Evolutionary conservation across 2,888 invertebrate species (phyloP).

Genomic region (Himalopsyche japonica): DNA sequence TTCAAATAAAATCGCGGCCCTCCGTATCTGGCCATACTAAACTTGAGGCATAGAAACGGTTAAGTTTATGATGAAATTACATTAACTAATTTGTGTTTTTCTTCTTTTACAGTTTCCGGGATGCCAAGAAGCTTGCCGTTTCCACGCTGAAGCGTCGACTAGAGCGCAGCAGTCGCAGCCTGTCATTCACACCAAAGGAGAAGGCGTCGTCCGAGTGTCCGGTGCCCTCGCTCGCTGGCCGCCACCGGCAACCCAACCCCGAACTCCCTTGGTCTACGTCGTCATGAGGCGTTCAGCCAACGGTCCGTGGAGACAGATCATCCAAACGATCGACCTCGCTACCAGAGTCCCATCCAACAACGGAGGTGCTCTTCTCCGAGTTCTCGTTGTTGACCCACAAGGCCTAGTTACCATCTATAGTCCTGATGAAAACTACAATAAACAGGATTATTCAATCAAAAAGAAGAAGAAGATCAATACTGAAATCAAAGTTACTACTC

Average conservation of each 20-base stretch:
- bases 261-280: constrained; percentile 68
- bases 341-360: constrained; percentile 68
- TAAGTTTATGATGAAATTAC: no score
- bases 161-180: constrained; percentile 68
- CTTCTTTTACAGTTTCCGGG: constrained; percentile 67
- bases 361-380: constrained; percentile 67
- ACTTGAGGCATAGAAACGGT: no score
- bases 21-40: no score
- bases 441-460: constrained; percentile 45
- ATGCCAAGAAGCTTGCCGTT: constrained; percentile 72
- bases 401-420: constrained; percentile 73
- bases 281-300: constrained; percentile 69
- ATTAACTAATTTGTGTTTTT: constrained; percentile 3
- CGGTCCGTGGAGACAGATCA: constrained; percentile 69
- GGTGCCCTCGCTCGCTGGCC: constrained; percentile 69
- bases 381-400: constrained; percentile 71
- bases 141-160: constrained; percentile 65
- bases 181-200: constrained; percentile 71
- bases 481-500: constrained; percentile 58
- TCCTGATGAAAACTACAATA: constrained; percentile 64
- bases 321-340: constrained; percentile 67
- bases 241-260: constrained; percentile 62
- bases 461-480: constrained; percentile 55
- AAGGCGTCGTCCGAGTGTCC: constrained; percentile 67
- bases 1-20: no score